Percentiles rank a stretch among this genome's conserved stretches.
phyloP scores from a whole-genome alignment of 2,888 invertebrate genomes.

The Cephonodes hylas region DNA sequence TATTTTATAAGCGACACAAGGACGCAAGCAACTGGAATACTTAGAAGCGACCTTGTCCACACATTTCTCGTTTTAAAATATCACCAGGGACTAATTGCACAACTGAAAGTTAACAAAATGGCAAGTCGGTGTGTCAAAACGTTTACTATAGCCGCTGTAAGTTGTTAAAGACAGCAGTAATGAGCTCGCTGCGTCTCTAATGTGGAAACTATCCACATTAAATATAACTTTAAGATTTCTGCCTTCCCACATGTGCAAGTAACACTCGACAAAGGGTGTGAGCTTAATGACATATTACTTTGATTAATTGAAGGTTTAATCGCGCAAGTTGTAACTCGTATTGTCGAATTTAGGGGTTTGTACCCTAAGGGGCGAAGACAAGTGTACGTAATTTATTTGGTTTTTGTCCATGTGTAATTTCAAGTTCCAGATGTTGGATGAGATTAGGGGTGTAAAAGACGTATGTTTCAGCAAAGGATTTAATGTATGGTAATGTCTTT shows the following conservation, averaged over 20 bases:
- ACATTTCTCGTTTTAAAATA: neutral
- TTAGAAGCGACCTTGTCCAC: neutral
- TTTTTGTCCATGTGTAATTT: neutral
- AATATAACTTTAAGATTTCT: conserved; percentile 40
- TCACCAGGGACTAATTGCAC: conserved; percentile 13
- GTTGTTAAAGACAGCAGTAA: conserved; percentile 38
- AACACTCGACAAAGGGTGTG: neutral
- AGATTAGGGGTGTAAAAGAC: neutral
- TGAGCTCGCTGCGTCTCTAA: conserved; percentile 35
- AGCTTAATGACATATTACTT: neutral
- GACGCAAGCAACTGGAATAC: neutral
- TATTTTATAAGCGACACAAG: neutral
- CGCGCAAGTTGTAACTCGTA: neutral
- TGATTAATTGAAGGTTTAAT: conserved; percentile 11
- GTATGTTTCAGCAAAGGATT: neutral
- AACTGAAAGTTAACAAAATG: conserved; percentile 32
- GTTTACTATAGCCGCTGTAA: conserved; percentile 40
- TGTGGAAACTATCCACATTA: conserved; percentile 44
- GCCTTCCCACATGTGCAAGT: conserved; percentile 3
- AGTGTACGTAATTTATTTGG: neutral
- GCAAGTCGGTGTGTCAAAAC: conserved; percentile 33
- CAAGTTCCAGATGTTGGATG: neutral
- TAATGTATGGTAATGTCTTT: neutral
- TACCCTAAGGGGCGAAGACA: neutral
- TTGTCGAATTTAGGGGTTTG: neutral